Percentiles rank a stretch among this genome's conserved stretches.
Conservation (phyloP, 2,113 vertebrate species). For the Phyllostomus discolor region DNA sequence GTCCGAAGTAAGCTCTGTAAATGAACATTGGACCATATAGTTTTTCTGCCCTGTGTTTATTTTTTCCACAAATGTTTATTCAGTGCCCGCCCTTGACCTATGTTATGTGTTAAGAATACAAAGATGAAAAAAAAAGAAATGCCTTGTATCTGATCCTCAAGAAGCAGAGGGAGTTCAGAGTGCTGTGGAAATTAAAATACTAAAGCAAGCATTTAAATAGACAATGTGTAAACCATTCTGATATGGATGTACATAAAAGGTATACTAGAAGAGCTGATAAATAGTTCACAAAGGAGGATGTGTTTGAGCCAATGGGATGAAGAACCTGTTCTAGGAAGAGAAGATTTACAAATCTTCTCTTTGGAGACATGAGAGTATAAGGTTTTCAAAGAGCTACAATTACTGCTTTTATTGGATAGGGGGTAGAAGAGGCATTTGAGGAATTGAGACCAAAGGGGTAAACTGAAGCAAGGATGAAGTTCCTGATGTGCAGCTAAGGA, state of each 20-base stretch:
- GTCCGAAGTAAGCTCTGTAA: background rate
- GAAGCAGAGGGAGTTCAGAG: background rate
- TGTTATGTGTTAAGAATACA: background rate
- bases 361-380: background rate
- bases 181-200: background rate
- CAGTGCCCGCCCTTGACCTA: background rate
- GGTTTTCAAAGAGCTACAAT: background rate
- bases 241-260: background rate
- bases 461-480: background rate
- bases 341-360: background rate
- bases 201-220: background rate
- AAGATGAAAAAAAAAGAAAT: slow-evolving; percentile 1
- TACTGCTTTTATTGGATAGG: background rate
- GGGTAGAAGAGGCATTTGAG: background rate
- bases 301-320: background rate
- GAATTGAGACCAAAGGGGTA: background rate
- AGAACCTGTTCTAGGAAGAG: background rate
- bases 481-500: background rate
- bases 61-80: slow-evolving; percentile 15
- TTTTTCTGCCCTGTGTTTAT: background rate
- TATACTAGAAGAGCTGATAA: background rate
- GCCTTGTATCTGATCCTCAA: background rate
- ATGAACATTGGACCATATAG: background rate
- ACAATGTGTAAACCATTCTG: background rate
- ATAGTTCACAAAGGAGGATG: background rate